A percentile compares a stretch with the other conserved stretches of the same genome.
These are phyloP conservation scores for Beroe ovata DNA, from an alignment of 37 sponge, comb jelly and placozoan genomes.

Conservation along the genomic window DNA sequence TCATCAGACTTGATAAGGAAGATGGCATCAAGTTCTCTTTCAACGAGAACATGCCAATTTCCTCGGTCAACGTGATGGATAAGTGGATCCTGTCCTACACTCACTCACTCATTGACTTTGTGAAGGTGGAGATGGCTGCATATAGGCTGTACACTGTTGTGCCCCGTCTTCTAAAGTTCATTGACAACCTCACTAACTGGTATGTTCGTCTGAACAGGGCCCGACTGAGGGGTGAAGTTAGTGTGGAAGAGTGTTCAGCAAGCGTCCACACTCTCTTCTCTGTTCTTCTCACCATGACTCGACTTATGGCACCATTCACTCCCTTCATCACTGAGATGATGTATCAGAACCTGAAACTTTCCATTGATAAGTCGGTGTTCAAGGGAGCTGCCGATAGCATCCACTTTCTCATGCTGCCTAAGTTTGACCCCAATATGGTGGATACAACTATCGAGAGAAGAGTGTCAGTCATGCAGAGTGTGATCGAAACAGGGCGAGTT, in stretches of 20 bases:
- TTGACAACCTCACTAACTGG: constrained; percentile 97
- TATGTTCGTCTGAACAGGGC: constrained; percentile 94
- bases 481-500: constrained; percentile 87
- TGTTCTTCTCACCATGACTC: constrained; percentile 83
- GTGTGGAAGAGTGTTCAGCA: constrained; percentile 73
- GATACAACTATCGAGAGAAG: constrained; percentile 78
- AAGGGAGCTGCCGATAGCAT: constrained; percentile 75
- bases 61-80: constrained; percentile 84
- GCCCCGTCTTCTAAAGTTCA: constrained; percentile 86
- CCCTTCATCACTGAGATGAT: constrained; percentile 95
- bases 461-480: constrained; percentile 86
- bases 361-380: constrained; percentile 68
- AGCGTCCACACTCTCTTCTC: constrained; percentile 82
- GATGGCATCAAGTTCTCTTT: constrained; percentile 74
- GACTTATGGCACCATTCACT: constrained; percentile 98
- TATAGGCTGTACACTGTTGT: constrained; percentile 95
- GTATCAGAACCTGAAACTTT: constrained; percentile 81
- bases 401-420: constrained; percentile 85
- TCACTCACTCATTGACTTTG: constrained; percentile 82
- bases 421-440: constrained; percentile 75
- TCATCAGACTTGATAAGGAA: constrained; percentile 75
- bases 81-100: constrained; percentile 92
- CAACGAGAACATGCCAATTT: constrained; percentile 63
- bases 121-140: constrained; percentile 88
- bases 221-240: constrained; percentile 86